Percentiles rank a stretch among this genome's conserved stretches.
phyloP scores from a whole-genome alignment of 2,888 invertebrate genomes.

The Mechanitis mazaeus region DNA sequence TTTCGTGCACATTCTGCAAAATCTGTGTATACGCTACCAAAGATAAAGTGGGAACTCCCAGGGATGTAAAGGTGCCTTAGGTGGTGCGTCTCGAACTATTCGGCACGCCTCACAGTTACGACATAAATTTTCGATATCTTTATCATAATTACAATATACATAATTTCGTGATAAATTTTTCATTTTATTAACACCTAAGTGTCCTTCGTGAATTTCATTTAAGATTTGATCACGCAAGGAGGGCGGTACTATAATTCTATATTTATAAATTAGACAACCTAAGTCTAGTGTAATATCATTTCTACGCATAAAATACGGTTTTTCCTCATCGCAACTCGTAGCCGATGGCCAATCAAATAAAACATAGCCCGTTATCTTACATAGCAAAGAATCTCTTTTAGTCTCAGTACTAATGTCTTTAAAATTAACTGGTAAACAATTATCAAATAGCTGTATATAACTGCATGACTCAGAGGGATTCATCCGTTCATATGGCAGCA shows the following conservation, averaged over 20 bases:
- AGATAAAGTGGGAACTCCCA: too few species aligned
- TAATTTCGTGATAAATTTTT: constrained; percentile 25
- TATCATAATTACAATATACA: constrained; percentile 19
- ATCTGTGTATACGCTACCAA: too few species aligned
- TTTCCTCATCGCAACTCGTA: too few species aligned
- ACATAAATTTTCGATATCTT: constrained; percentile 12
- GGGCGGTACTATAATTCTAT: constrained; percentile 24
- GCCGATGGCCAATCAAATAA: too few species aligned
- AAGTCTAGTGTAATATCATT: neutral
- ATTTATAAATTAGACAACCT: constrained; percentile 27
- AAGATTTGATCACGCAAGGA: constrained; percentile 16
- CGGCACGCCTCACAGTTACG: constrained; percentile 21
- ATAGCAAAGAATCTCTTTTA: too few species aligned
- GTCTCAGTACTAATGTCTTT: too few species aligned
- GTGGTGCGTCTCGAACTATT: constrained; percentile 16
- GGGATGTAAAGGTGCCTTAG: constrained; percentile 12
- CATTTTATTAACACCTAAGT: constrained; percentile 31
- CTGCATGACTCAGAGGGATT: too few species aligned
- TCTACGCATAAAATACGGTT: too few species aligned
- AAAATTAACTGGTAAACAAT: too few species aligned
- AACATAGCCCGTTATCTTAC: too few species aligned
- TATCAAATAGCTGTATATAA: too few species aligned
- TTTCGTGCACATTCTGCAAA: too few species aligned
- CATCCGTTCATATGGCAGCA: constrained; percentile 6
- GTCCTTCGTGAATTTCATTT: constrained; percentile 20